Percentiles rank a stretch among this genome's conserved stretches.
Evolutionary conservation across 2,888 invertebrate genomes (phyloP).

Genomic region (Plebejus melissa): DNA sequence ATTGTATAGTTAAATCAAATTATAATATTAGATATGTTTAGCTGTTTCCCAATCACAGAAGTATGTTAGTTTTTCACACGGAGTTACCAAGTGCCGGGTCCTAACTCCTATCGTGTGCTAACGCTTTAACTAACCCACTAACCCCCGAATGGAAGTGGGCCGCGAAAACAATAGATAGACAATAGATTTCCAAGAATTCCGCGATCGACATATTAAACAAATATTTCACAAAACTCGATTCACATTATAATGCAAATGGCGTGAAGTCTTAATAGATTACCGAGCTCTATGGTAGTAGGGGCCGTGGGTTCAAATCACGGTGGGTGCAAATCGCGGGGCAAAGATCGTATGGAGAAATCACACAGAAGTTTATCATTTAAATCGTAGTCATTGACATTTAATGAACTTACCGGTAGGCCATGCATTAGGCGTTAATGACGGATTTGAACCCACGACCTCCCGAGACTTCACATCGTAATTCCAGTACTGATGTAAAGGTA

Average conservation of each 20-base stretch:
- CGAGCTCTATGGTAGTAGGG: not conserved
- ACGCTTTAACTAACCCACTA: not conserved
- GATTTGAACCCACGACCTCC: constrained; percentile 6
- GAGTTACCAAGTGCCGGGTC: no score
- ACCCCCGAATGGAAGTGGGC: no score
- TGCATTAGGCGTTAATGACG: not conserved
- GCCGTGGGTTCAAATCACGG: constrained; percentile 8
- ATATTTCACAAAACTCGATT: not conserved
- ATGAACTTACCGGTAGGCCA: not conserved
- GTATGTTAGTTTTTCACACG: no score
- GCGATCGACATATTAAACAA: not conserved
- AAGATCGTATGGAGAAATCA: constrained; percentile 20
- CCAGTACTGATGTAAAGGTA: not conserved
- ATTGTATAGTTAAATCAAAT: no score
- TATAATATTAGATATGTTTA: no score
- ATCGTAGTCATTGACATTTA: constrained; percentile 10
- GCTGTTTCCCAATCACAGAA: no score
- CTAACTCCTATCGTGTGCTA: not conserved
- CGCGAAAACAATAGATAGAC: no score
- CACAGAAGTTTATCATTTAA: constrained; percentile 6
- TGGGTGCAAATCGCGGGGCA: constrained; percentile 22
- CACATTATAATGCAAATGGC: not conserved
- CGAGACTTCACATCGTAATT: not conserved
- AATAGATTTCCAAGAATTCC: no score
- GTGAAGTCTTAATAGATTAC: not conserved